Conservation (phyloP, 2,113 vertebrate genomes). For the Eulacestoma nigropectus region DNA sequence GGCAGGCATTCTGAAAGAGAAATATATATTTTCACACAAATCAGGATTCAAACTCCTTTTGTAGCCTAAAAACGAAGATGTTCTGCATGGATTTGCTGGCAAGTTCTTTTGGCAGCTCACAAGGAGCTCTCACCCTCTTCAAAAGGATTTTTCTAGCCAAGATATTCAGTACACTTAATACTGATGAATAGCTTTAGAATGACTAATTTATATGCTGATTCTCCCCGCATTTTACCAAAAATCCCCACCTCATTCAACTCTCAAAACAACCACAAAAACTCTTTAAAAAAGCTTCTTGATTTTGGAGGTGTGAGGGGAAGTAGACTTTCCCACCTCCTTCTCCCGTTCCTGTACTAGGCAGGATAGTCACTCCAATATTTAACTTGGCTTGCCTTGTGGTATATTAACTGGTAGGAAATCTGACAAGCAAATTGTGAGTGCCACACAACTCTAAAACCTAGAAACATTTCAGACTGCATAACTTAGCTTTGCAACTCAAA, state of each 20-base stretch:
- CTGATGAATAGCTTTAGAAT: neutral
- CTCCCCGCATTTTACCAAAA: neutral
- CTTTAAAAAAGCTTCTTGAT: neutral
- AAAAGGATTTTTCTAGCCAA: neutral
- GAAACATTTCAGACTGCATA: neutral
- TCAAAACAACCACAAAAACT: neutral
- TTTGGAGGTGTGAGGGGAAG: neutral
- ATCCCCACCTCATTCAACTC: accelerated
- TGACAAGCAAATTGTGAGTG: neutral
- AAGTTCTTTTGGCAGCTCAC: neutral
- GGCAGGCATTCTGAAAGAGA: constrained; percentile 51
- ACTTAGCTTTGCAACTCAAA: neutral
- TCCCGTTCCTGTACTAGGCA: accelerated
- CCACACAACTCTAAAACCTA: neutral
- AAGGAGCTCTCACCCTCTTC: neutral
- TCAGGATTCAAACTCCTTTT: neutral
- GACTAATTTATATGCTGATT: neutral
- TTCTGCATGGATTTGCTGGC: neutral
- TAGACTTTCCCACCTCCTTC: neutral
- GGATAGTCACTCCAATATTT: neutral
- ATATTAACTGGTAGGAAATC: neutral
- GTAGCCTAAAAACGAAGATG: neutral
- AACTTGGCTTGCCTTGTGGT: neutral
- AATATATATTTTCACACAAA: neutral
- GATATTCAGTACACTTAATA: neutral